Evolutionary conservation across 2,113 vertebrate species (phyloP).

Genomic region (Pluvianellus socialis): DNA sequence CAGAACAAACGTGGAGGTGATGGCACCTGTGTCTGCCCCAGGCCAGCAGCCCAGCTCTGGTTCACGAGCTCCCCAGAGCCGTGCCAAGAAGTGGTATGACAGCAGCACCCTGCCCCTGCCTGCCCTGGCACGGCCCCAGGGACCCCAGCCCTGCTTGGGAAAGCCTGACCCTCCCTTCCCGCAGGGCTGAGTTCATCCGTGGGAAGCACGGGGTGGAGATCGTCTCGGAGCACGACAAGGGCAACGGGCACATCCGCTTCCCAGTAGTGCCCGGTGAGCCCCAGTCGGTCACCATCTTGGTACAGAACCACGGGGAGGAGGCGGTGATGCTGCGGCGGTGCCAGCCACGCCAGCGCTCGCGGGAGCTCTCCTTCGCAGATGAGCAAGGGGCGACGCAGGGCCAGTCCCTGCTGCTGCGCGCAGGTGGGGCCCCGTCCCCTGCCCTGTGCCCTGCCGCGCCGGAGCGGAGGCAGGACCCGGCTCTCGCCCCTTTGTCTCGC

Average conservation of each 20-base stretch:
- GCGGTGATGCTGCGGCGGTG: constrained; percentile 76
- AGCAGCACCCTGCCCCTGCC: neutral
- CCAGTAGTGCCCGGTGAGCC: constrained; percentile 4
- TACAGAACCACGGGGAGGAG: constrained; percentile 75
- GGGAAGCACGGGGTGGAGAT: constrained; percentile 81
- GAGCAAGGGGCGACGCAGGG: constrained; percentile 49
- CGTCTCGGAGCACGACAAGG: constrained; percentile 12
- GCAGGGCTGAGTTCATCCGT: constrained; percentile 58
- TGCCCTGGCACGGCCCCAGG: neutral
- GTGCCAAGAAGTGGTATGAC: neutral
- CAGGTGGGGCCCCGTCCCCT: constrained; percentile 67
- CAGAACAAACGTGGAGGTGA: rapidly evolving
- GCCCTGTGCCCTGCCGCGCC: rapidly evolving
- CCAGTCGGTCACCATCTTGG: constrained; percentile 51
- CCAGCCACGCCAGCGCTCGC: constrained; percentile 26
- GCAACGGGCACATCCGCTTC: constrained; percentile 76
- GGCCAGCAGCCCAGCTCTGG: neutral
- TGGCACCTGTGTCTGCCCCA: rapidly evolving
- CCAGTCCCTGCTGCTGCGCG: constrained; percentile 67
- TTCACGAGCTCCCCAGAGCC: neutral
- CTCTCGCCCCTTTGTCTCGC: neutral
- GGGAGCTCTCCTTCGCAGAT: constrained; percentile 63
- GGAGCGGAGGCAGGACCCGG: neutral
- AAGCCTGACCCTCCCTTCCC: neutral
- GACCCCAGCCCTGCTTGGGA: rapidly evolving